Evolutionary conservation across 2,797 vertebrate genomes (phyloP), one percentile per base, ranked within the genome.

Genomic region (Telmatherina bonti): DNA sequence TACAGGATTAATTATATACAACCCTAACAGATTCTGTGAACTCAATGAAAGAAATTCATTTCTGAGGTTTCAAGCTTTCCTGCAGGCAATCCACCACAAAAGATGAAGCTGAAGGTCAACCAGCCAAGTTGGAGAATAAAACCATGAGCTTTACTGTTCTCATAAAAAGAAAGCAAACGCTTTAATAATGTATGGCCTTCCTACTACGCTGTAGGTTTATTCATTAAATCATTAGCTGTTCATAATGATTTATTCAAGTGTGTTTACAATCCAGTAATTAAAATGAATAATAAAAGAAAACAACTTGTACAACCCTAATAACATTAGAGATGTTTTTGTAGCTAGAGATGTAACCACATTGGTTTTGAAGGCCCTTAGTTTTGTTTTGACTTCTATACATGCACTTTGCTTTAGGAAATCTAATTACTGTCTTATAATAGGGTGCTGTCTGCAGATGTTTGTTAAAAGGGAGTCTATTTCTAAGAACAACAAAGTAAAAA

Each of bases 11-110:
- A 68, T 87, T 73, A 76, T 68, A 74, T 52, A 66, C 61, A 70
- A 70, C 64, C 62, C 43, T 62, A 76, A 86, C 72, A 45, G 62
- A 61, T 26, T 73, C 85, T 89, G 86, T 91, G 87, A 93, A 88
- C 83, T 91, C 60, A 59, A 45, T 20, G 53, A 70, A 70, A 76
- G 43, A 80, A 90, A 88, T 86, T 78, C 56, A 87, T 87, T 85
- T n/a, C n/a, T n/a, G n/a, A 86, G 81, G 68, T 83, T 84, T 65
- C 47, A 81, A 70, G 58, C 87, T 85, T 88, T 76, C 64, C 84
- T 86, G 75, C 70, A 60, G 84, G 85, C 79, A 2, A 79, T 79
- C 63, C 67, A 53, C 62, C 53, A 41, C 58, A 57, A 30, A 53
- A 7, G 63, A 61, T 68, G 74, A 82, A 83, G 70, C 73, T 72